Conservation (phyloP, 2,797 vertebrate genomes). For the Clarias fuscus region DNA sequence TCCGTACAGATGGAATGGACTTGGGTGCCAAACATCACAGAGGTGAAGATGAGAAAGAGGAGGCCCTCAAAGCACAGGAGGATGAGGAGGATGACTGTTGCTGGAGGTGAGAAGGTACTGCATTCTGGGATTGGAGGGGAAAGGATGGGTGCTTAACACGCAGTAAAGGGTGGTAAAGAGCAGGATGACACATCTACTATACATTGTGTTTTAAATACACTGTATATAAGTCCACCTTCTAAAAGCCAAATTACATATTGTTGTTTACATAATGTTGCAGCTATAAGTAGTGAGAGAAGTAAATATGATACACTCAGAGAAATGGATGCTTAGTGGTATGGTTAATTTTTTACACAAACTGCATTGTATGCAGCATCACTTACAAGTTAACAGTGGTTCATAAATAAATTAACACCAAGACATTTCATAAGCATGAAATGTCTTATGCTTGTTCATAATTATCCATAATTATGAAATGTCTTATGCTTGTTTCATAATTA, state of each 20-base stretch:
- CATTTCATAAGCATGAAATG: no score
- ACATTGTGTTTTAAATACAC: background rate
- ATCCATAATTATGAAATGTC: no score
- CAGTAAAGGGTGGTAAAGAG: slow-evolving; percentile 24
- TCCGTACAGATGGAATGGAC: slow-evolving; percentile 99
- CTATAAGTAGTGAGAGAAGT: background rate
- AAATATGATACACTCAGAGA: background rate
- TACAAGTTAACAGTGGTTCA: background rate
- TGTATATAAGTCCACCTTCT: background rate
- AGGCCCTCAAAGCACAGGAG: slow-evolving; percentile 97
- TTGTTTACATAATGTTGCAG: background rate
- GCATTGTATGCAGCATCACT: background rate
- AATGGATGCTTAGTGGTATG: background rate
- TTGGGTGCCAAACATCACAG: slow-evolving; percentile 99
- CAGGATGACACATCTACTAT: slow-evolving; percentile 1
- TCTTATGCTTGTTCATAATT: no score
- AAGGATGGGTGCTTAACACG: slow-evolving; percentile 53
- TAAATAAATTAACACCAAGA: background rate
- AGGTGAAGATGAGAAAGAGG: slow-evolving; percentile 98
- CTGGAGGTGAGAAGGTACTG: slow-evolving; percentile 96
- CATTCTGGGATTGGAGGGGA: slow-evolving; percentile 80
- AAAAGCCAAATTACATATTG: background rate
- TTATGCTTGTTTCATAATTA: no score
- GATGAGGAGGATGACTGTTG: slow-evolving; percentile 97
- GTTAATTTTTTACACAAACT: background rate